A percentile compares a stretch with the other conserved stretches of the same genome.
Evolutionary conservation across 2,888 invertebrate genomes (phyloP).

Genomic region (Macrophya alboannulata): DNA sequence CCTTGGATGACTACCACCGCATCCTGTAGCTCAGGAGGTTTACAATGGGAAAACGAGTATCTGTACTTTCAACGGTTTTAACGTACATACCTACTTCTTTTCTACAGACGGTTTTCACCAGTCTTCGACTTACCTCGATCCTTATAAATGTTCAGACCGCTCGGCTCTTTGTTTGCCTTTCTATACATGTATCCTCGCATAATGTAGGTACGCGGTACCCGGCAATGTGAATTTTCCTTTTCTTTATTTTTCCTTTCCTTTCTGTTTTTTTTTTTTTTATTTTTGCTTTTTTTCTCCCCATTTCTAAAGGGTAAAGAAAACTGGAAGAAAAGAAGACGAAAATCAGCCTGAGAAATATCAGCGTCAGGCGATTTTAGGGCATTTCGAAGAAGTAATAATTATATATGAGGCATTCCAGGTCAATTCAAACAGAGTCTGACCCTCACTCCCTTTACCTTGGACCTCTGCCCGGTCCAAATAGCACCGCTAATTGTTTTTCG

Average conservation of each 20-base stretch:
- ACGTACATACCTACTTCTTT: not conserved
- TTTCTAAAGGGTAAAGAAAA: not conserved
- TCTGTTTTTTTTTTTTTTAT: not conserved
- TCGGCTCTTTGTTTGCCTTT: not conserved
- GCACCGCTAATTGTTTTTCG: too few relatives aligned
- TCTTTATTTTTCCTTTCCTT: too few relatives aligned
- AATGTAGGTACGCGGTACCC: not conserved
- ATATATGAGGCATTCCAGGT: too few relatives aligned
- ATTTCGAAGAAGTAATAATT: not conserved
- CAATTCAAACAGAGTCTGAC: too few relatives aligned
- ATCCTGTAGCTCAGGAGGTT: conserved; percentile 35
- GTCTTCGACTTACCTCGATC: not conserved
- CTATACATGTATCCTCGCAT: not conserved
- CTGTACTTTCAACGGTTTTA: not conserved
- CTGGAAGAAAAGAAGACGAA: not conserved
- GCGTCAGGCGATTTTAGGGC: not conserved
- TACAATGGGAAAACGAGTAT: conserved; percentile 44
- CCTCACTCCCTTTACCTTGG: too few relatives aligned
- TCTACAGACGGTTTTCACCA: not conserved
- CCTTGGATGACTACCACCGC: conserved; percentile 24
- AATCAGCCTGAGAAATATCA: not conserved
- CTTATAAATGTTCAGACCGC: not conserved
- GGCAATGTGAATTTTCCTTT: not conserved
- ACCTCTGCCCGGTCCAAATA: too few relatives aligned
- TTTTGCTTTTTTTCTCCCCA: not conserved